phyloP scores from a whole-genome alignment of 2,113 vertebrate genomes.

The Lamprologus lemairii region DNA sequence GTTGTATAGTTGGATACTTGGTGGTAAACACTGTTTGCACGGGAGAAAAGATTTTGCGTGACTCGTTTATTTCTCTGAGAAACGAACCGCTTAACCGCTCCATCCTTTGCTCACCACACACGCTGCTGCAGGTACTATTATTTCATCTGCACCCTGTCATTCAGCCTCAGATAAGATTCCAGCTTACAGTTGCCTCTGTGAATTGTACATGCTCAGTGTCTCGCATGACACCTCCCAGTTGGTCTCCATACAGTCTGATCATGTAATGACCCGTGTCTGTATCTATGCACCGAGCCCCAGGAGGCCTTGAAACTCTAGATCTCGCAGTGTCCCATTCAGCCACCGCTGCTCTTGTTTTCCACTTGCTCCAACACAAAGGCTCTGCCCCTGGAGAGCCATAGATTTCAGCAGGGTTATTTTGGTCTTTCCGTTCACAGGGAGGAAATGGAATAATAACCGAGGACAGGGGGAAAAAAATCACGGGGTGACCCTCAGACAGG shows the following conservation, averaged over 20 bases:
- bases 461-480: constrained; percentile 35
- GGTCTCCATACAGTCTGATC: constrained; percentile 2
- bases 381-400: constrained; percentile 61
- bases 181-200: background rate
- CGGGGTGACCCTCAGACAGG: constrained; percentile 23
- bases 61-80: background rate
- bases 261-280: constrained; percentile 43
- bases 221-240: background rate
- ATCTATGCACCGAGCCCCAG: constrained; percentile 10
- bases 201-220: constrained; percentile 2
- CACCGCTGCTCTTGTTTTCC: constrained; percentile 49
- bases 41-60: background rate
- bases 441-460: constrained; percentile 72
- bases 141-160: constrained; percentile 9
- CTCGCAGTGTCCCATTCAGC: constrained; percentile 32
- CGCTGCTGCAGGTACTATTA: background rate
- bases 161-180: constrained; percentile 1
- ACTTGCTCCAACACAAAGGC: constrained; percentile 64
- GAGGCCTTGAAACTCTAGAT: constrained; percentile 45
- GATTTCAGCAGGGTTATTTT: constrained; percentile 68
- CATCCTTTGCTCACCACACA: background rate
- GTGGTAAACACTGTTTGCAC: background rate
- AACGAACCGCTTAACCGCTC: background rate
- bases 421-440: constrained; percentile 60
- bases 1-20: background rate